A percentile compares a stretch with the other conserved stretches of the same genome.
These are phyloP conservation scores for Eupeodes corollae DNA, from an alignment of 1,140 invertebrate genomes.

Conservation along the genomic window DNA sequence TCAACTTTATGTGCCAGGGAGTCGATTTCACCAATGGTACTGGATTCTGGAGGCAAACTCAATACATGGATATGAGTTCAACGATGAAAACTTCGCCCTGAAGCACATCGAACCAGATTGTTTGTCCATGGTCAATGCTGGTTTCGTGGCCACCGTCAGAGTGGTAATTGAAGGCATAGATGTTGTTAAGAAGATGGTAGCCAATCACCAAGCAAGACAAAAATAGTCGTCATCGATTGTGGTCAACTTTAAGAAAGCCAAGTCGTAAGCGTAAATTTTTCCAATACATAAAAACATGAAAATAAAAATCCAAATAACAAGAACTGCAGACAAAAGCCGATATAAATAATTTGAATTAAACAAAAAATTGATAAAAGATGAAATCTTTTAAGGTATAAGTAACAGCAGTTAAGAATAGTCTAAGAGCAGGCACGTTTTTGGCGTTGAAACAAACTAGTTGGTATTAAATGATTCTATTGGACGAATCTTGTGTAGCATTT, in stretches of 20 bases:
- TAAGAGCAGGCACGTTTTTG: too few species aligned
- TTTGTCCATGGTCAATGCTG: conserved; percentile 92
- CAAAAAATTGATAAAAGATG: too few species aligned
- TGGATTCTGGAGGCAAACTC: conserved; percentile 92
- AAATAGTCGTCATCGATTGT: conserved; percentile 68
- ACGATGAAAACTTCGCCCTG: conserved; percentile 90
- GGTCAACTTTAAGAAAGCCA: conserved; percentile 54
- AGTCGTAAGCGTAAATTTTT: too few species aligned
- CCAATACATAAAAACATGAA: too few species aligned
- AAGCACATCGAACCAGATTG: conserved; percentile 87
- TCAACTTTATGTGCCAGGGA: conserved; percentile 96
- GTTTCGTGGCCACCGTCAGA: conserved; percentile 89
- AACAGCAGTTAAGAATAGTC: too few species aligned
- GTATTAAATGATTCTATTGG: too few species aligned
- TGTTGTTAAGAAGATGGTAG: conserved; percentile 82
- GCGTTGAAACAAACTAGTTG: too few species aligned
- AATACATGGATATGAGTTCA: conserved; percentile 92
- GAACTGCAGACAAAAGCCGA: too few species aligned
- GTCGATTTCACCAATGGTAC: conserved; percentile 95
- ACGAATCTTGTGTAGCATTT: too few species aligned
- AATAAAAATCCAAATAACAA: too few species aligned
- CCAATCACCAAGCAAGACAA: conserved; percentile 72
- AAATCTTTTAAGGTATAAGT: too few species aligned
- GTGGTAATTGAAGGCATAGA: conserved; percentile 95
- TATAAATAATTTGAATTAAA: too few species aligned